These are phyloP conservation scores for Drosophila fungiperda DNA, from an alignment of 2,888 invertebrate genomes.

Conservation along the genomic window DNA sequence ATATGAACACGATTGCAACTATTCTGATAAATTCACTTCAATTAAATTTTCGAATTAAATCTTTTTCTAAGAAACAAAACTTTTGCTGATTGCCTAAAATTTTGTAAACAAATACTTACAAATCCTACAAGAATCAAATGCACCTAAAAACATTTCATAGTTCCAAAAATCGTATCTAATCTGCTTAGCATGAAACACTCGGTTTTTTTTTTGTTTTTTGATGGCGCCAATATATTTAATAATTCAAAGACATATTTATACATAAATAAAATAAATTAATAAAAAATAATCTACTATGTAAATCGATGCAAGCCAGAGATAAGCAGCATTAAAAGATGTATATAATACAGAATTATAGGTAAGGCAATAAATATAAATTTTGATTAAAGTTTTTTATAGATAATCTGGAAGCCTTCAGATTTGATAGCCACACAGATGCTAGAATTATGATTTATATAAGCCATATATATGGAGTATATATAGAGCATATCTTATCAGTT, in stretches of 20 bases:
- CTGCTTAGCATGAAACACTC: constrained; percentile 22
- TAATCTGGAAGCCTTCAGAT: constrained; percentile 35
- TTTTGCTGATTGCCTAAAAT: neutral
- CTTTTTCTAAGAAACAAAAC: too few relatives aligned
- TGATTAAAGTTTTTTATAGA: constrained; percentile 32
- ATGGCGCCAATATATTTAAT: constrained; percentile 14
- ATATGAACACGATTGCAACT: neutral
- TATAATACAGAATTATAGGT: neutral
- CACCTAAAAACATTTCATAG: constrained; percentile 10
- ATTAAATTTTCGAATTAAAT: neutral
- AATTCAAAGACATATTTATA: constrained; percentile 23
- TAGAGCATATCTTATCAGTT: constrained; percentile 52
- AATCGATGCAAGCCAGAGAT: constrained; percentile 26
- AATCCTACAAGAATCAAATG: neutral
- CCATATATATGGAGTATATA: constrained; percentile 1
- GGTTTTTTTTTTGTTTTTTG: constrained; percentile 4
- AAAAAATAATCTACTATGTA: neutral
- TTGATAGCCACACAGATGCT: constrained; percentile 33
- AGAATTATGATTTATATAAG: constrained; percentile 63
- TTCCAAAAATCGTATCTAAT: constrained; percentile 28
- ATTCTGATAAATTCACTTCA: neutral
- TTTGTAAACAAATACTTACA: neutral
- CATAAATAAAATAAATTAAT: neutral
- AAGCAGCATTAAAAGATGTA: neutral
- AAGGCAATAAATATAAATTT: constrained; percentile 10